A percentile compares a stretch with the other conserved stretches of the same genome.
Evolutionary conservation across 2,113 vertebrate species (phyloP).

Genomic region (Triplophysa tibetana): DNA sequence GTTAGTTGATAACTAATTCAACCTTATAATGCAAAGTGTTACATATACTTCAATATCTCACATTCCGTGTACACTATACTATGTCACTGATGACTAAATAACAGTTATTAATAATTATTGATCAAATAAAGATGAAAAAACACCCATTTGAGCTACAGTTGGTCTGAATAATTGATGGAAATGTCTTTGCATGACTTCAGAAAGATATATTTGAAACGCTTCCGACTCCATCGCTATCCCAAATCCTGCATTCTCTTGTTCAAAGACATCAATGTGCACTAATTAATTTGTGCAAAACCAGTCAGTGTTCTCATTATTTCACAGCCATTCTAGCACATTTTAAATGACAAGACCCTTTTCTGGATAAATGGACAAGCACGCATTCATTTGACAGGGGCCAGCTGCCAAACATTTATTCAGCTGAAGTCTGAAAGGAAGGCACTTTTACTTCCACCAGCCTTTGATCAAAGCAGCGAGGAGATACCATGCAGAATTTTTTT

Average conservation of each 20-base stretch:
- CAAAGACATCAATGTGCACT: constrained; percentile 22
- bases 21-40: no score
- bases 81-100: constrained; percentile 16
- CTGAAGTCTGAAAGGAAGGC: constrained; percentile 28
- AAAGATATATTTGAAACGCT: constrained; percentile 29
- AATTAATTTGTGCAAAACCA: constrained; percentile 49
- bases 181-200: constrained; percentile 29
- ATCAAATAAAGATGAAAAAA: constrained; percentile 5
- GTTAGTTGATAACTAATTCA: no score
- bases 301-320: constrained; percentile 49
- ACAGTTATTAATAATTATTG: background rate
- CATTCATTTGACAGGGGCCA: constrained; percentile 39
- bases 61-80: constrained; percentile 2
- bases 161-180: constrained; percentile 34
- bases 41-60: no score
- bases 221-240: constrained; percentile 34
- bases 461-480: constrained; percentile 19
- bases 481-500: constrained; percentile 2
- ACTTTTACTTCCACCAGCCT: constrained; percentile 19
- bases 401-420: constrained; percentile 38
- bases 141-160: constrained; percentile 33
- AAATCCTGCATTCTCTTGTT: constrained; percentile 29
- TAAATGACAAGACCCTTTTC: constrained; percentile 25
- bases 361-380: constrained; percentile 22
- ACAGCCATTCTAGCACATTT: constrained; percentile 9